Base-by-base conservation (phyloP, 2,113 vertebrate genomes). In the Nycticorax nycticorax region DNA sequence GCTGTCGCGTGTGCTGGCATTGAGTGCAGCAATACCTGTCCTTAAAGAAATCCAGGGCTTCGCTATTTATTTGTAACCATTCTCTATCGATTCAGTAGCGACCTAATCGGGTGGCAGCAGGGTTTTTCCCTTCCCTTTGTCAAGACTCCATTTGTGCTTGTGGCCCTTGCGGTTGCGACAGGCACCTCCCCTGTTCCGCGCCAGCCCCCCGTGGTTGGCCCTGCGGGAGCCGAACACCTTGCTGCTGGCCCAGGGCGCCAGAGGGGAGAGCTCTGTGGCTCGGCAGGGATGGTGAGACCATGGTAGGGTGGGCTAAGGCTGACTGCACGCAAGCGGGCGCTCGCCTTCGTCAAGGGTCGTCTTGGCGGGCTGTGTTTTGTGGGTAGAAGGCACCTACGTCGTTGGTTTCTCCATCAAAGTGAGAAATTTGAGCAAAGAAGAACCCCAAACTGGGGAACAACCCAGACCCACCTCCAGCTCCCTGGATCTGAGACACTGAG, bases 71-170 rank as follows among this genome's bases (percentile, higher is more conserved):
- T 3, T 27, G 37, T 8, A 20, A 1, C 50, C 11, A 12, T 3
- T 45, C 45, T 9, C 33, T 20, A 5, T 22, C 14, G 12, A 2
- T 10, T n/a, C 1, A 0, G 0, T 12, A 0, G 7, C 2, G 14
- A 3, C 6, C 12, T 33, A 3, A 24, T 6, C 9, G 0, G 21
- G 24, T 6, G 3, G 68, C 47, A 48, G 3, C 5, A 2, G 23
- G 41, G 8, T 7, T 19, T 24, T 47, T 39, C 7, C n/a, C 48
- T 41, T 33, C 3, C 56, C 57, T 14, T 14, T 13, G n/a, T 9
- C 1, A 2, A 21, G 45, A 0, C 4, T 5, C 23, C 10, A 2
- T 9, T 18, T 7, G 66, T 5, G 50, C 6, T 21, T 14, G 30
- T 14, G 72, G 56, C 2, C 48, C 48, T 26, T 11, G 73, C 41